Conservation (phyloP, 2,797 vertebrate species). For the Amniataba percoides region DNA sequence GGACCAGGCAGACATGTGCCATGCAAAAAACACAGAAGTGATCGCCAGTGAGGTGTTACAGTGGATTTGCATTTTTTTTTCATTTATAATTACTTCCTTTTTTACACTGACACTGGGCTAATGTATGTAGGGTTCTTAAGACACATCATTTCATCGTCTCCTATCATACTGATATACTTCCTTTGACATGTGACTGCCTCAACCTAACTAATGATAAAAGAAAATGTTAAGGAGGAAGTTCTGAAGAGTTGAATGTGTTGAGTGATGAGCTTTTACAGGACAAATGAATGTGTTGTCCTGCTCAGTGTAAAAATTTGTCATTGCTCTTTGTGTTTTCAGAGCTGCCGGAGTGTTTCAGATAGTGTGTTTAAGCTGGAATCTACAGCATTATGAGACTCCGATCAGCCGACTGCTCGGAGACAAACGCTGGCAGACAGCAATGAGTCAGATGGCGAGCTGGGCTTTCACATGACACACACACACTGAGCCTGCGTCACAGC, state of each 20-base stretch:
- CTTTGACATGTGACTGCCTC: not conserved
- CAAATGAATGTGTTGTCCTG: not conserved
- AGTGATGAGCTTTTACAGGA: not conserved
- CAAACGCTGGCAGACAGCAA: conserved; percentile 3
- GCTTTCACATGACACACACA: conserved; percentile 32
- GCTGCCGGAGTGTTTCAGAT: not conserved
- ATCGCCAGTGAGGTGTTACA: no score
- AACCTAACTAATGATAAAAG: not conserved
- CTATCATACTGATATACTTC: not conserved
- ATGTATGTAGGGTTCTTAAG: not conserved
- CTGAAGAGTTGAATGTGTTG: not conserved
- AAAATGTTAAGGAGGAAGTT: no score
- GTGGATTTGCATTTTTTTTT: no score
- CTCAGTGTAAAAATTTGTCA: not conserved
- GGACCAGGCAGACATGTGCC: no score
- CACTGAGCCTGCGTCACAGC: not conserved
- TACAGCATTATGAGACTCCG: not conserved
- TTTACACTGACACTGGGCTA: not conserved
- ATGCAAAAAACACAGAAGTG: no score
- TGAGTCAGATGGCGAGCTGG: conserved; percentile 36
- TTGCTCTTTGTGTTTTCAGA: not conserved
- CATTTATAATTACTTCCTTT: not conserved
- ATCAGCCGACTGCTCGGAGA: conserved; percentile 7
- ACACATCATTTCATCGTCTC: not conserved
- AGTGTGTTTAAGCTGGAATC: not conserved